Evolutionary conservation across 2,888 invertebrate species (phyloP).

Genomic region (Boloria euphrosyne): DNA sequence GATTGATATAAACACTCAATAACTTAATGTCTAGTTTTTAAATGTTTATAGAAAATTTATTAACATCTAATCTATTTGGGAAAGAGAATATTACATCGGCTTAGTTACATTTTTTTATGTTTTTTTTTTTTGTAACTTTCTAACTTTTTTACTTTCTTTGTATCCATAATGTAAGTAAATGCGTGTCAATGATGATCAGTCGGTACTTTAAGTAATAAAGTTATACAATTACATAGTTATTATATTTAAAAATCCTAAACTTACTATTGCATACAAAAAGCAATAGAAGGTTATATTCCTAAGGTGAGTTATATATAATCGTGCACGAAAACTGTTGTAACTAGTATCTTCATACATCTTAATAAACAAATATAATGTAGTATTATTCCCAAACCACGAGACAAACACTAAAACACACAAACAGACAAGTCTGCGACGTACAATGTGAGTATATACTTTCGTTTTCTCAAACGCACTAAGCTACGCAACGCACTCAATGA

Average conservation of each 20-base stretch:
- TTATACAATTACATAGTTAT: conserved; percentile 12
- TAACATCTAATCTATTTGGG: conserved; percentile 5
- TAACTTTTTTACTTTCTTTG: conserved; percentile 32
- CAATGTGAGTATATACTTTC: conserved; percentile 68
- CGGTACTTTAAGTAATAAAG: conserved; percentile 38
- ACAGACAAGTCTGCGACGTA: conserved; percentile 57
- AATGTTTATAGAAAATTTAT: conserved; percentile 16
- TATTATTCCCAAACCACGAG: conserved; percentile 58
- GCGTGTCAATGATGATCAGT: conserved; percentile 9
- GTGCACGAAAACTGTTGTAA: conserved; percentile 7
- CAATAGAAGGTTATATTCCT: background rate
- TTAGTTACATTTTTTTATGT: background rate
- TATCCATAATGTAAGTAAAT: conserved; percentile 26
- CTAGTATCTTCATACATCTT: background rate
- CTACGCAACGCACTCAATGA: conserved; percentile 26
- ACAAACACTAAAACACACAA: conserved; percentile 58
- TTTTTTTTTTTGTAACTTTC: conserved; percentile 7
- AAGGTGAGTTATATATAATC: conserved; percentile 2
- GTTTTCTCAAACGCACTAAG: conserved; percentile 33
- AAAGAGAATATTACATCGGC: background rate
- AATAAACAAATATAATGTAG: background rate
- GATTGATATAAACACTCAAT: conserved; percentile 30
- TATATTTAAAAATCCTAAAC: conserved; percentile 11
- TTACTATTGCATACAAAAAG: background rate
- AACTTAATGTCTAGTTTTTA: conserved; percentile 32